Base-by-base conservation (phyloP, 1,140 invertebrate genomes). In the Drosophila sturtevanti region DNA sequence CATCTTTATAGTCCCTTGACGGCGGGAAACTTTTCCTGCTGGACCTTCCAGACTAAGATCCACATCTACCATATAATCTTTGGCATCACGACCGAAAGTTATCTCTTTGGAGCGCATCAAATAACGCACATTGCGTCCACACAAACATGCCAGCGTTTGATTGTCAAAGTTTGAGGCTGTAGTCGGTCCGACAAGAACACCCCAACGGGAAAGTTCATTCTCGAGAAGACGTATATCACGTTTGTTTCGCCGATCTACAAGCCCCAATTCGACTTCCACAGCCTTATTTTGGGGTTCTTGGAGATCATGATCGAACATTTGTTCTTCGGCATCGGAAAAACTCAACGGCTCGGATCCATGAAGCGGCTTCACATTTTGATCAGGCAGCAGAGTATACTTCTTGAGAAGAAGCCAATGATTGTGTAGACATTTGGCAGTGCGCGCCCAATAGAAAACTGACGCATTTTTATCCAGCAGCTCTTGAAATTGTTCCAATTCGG, bases 61-160 rank as follows among this genome's bases (percentile, higher is more conserved):
- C 14, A 99, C 98, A 93, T 99, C 98, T n/a, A 99, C 97, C 41
- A 93, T 94, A 68, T 97, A 96, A 86, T 98, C 97, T 84, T 97
- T 96, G 0, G 98, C 97, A 72, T 95, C 95, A 63, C 98, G 94
- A 16, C 98, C 98, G 41, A 99, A 95, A 0, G 97, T 98, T 18
- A 99, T 98, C 95, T 99, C 97, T 92, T 95, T 94, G n/a, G 97
- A 98, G 63, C 97, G 93, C 97, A 99, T 99, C 14, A 99, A 94
- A 93, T 98, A 99, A 41, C 98, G 94, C 7, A 99, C 98, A 72
- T 98, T 94, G 68, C 98, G 94, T 5, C 98, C 98, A 37, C 97
- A 93, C n/a, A 99, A 93, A 58, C 99, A 96, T 0, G 98, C 98
- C 51, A 99, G 93, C 0, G 98, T 99, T 92, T 98, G 97, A 91